Percentiles rank a stretch among this genome's conserved stretches.
Evolutionary conservation across 1,140 invertebrate species (phyloP).

Genomic region (Cydia pomonella): DNA sequence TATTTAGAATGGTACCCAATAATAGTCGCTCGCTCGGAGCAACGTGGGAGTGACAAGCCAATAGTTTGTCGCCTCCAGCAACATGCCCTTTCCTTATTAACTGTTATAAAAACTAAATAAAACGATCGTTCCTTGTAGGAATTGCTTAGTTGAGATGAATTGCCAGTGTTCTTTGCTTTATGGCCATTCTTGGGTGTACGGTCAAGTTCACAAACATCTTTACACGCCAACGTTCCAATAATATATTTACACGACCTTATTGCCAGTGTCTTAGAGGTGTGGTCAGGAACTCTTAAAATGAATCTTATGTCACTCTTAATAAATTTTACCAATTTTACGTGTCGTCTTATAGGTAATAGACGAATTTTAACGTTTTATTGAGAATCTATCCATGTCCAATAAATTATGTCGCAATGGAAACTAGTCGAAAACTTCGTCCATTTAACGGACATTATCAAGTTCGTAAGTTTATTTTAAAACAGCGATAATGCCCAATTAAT

Average conservation of each 20-base stretch:
- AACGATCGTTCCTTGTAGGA: conserved; percentile 24
- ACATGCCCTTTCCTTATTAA: conserved; percentile 23
- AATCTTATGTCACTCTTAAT: too few relatives aligned
- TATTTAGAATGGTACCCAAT: conserved; percentile 8
- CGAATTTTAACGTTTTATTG: too few relatives aligned
- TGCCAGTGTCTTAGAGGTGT: too few relatives aligned
- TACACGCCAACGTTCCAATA: not conserved
- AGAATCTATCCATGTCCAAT: too few relatives aligned
- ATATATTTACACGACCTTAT: not conserved
- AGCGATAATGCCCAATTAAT: conserved; percentile 25
- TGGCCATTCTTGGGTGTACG: not conserved
- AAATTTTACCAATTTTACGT: too few relatives aligned
- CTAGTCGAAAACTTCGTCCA: not conserved
- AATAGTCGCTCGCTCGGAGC: not conserved
- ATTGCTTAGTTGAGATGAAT: conserved; percentile 18
- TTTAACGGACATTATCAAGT: not conserved
- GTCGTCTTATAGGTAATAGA: too few relatives aligned
- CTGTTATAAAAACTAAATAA: conserved; percentile 27
- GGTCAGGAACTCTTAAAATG: too few relatives aligned
- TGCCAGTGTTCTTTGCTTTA: conserved; percentile 21
- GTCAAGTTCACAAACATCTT: not conserved
- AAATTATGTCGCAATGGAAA: too few relatives aligned
- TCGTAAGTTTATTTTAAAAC: not conserved
- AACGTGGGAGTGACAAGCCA: conserved; percentile 16
- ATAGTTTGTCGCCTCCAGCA: conserved; percentile 13